Evolutionary conservation across 2,888 invertebrate species (phyloP).

Genomic region (Pseudoips prasinana): DNA sequence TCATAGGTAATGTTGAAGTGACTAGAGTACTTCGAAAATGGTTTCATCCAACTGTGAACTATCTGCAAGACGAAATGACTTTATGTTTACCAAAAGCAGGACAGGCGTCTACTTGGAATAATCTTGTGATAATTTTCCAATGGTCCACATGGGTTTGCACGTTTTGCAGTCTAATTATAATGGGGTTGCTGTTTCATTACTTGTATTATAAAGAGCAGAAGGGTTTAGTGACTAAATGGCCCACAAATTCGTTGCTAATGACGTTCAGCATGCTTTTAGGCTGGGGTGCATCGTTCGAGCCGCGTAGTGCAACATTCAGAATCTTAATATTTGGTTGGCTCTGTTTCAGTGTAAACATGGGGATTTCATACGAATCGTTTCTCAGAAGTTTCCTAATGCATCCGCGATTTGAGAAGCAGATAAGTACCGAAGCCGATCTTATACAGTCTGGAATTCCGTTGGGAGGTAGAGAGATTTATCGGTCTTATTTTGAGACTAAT

Average conservation of each 20-base stretch:
- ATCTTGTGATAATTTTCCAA: slow-evolving; percentile 72
- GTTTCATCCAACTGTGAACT: slow-evolving; percentile 72
- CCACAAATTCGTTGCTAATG: slow-evolving; percentile 70
- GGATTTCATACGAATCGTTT: slow-evolving; percentile 76
- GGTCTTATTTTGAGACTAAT: slow-evolving; percentile 75
- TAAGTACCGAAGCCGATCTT: slow-evolving; percentile 68
- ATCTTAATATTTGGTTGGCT: slow-evolving; percentile 73
- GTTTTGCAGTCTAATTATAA: slow-evolving; percentile 52
- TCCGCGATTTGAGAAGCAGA: slow-evolving; percentile 76
- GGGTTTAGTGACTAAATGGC: slow-evolving; percentile 62
- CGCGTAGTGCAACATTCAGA: slow-evolving; percentile 64
- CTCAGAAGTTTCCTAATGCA: slow-evolving; percentile 78
- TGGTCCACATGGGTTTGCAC: slow-evolving; percentile 73
- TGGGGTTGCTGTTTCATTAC: slow-evolving; percentile 66
- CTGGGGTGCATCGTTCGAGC: slow-evolving; percentile 67
- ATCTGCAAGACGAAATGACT: slow-evolving; percentile 76
- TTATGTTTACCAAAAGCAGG: slow-evolving; percentile 71
- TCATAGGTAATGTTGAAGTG: slow-evolving; percentile 75
- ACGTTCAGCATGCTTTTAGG: slow-evolving; percentile 74
- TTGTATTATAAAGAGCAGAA: slow-evolving; percentile 60
- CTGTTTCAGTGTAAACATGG: slow-evolving; percentile 74
- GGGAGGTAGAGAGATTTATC: slow-evolving; percentile 76
- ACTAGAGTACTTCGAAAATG: slow-evolving; percentile 65
- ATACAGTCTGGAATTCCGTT: slow-evolving; percentile 66
- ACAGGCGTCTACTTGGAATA: slow-evolving; percentile 70